phyloP scores from a whole-genome alignment of 2,113 vertebrate species.

The Maccullochella peelii region DNA sequence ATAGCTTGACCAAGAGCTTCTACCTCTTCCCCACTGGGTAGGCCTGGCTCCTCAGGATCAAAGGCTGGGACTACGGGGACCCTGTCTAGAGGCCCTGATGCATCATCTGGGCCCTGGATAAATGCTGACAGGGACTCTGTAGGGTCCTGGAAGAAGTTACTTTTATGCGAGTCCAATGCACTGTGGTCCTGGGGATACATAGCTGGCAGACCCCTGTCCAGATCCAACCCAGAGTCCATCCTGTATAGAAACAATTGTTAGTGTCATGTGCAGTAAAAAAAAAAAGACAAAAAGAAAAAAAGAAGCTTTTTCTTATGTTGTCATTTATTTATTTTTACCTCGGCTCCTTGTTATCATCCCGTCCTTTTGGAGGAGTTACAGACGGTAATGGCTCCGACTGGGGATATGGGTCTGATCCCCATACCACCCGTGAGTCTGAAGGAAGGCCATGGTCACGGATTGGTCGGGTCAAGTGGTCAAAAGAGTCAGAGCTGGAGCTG shows the following conservation, averaged over 20 bases:
- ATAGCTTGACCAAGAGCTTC: constrained; percentile 84
- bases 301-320: background rate
- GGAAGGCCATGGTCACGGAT: constrained; percentile 90
- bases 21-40: constrained; percentile 87
- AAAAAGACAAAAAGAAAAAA: no score
- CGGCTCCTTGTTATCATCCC: constrained; percentile 88
- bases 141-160: constrained; percentile 89
- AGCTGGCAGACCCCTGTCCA: constrained; percentile 81
- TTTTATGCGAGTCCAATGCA: constrained; percentile 89
- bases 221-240: constrained; percentile 80
- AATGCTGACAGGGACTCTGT: constrained; percentile 87
- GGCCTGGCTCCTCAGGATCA: constrained; percentile 84
- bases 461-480: constrained; percentile 92
- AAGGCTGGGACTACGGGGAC: constrained; percentile 80
- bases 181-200: constrained; percentile 88
- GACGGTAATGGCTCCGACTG: constrained; percentile 88
- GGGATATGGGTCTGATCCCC: constrained; percentile 94
- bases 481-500: constrained; percentile 90
- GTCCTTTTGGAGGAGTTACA: constrained; percentile 86
- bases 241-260: constrained; percentile 58
- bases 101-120: constrained; percentile 87
- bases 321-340: constrained; percentile 80
- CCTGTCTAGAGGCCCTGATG: constrained; percentile 82
- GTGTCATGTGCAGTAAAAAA: background rate
- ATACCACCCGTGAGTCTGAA: constrained; percentile 91